A percentile compares a stretch with the other conserved stretches of the same genome.
Evolutionary conservation across 2,797 vertebrate genomes (phyloP).

Genomic region (Etheostoma nigrum): DNA sequence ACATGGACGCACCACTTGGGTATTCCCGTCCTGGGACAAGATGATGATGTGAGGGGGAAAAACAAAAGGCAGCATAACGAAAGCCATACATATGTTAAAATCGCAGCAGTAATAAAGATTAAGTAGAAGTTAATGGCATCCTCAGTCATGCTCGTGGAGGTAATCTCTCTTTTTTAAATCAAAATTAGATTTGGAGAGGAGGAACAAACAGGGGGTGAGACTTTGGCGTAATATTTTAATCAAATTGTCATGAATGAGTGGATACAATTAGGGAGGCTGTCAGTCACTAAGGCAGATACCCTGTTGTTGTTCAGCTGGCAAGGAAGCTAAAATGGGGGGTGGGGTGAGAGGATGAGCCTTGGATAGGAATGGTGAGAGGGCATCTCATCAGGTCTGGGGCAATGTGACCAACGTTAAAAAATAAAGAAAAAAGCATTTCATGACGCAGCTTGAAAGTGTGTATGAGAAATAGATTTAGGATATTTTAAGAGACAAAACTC

Average conservation of each 20-base stretch:
- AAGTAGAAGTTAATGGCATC: slow-evolving; percentile 98
- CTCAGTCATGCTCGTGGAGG: slow-evolving; percentile 96
- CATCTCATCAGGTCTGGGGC: slow-evolving; percentile 67
- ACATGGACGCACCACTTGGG: slow-evolving; percentile 3
- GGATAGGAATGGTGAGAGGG: slow-evolving; percentile 65
- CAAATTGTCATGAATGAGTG: slow-evolving; percentile 99
- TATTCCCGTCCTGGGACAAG: slow-evolving; percentile 18
- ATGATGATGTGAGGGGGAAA: slow-evolving; percentile 26
- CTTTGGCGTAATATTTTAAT: slow-evolving; percentile 99
- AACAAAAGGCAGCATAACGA: slow-evolving; percentile 85
- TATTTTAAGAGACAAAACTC: slow-evolving; percentile 15
- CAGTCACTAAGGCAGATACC: slow-evolving; percentile 92
- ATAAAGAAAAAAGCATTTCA: slow-evolving; percentile 1
- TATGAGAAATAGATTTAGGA: slow-evolving; percentile 10
- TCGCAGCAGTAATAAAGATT: slow-evolving; percentile 97
- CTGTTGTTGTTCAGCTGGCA: slow-evolving; percentile 90
- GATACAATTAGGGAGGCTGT: slow-evolving; percentile 99
- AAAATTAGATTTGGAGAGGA: slow-evolving; percentile 99
- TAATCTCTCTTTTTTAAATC: slow-evolving; percentile 99
- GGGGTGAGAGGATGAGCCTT: slow-evolving; percentile 16
- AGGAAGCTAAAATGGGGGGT: slow-evolving; percentile 49
- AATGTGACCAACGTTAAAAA: slow-evolving; percentile 21
- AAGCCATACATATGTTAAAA: slow-evolving; percentile 96
- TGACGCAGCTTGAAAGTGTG: background rate
- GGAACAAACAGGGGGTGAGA: slow-evolving; percentile 99